Evolutionary conservation across 2,113 vertebrate species (phyloP).

Genomic region (Asarcornis scutulata): DNA sequence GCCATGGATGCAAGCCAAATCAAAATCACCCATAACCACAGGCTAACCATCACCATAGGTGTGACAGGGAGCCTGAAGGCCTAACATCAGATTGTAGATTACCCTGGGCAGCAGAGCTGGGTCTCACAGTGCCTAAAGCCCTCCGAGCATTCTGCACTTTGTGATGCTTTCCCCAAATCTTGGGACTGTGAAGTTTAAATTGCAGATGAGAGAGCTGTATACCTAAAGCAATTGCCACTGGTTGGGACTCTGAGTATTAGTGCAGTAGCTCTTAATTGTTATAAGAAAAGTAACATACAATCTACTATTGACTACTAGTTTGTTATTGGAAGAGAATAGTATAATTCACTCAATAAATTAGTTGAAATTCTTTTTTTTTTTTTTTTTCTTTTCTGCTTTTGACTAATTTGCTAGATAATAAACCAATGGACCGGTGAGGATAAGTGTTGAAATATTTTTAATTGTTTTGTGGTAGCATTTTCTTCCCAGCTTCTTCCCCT

Average conservation of each 20-base stretch:
- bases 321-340: not conserved
- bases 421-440: not conserved
- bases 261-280: not conserved
- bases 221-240: rapidly evolving
- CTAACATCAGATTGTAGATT: not conserved
- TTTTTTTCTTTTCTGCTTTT: not conserved
- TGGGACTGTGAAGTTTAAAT: not conserved
- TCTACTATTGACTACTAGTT: not conserved
- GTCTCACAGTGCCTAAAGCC: not conserved
- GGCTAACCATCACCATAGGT: not conserved
- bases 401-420: not conserved
- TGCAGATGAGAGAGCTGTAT: not conserved
- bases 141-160: not conserved
- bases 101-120: not conserved
- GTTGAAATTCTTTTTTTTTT: not conserved
- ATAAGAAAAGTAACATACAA: not conserved
- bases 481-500: not conserved
- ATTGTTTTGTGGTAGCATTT: not conserved
- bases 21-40: not conserved
- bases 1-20: not conserved
- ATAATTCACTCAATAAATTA: not conserved
- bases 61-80: not conserved
- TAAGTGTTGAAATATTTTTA: not conserved
- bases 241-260: not conserved
- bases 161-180: not conserved